A percentile compares a stretch with the other conserved stretches of the same genome.
These are phyloP conservation scores for Hypselothyrea guttata DNA, from an alignment of 2,888 invertebrate genomes.

Conservation along the genomic window DNA sequence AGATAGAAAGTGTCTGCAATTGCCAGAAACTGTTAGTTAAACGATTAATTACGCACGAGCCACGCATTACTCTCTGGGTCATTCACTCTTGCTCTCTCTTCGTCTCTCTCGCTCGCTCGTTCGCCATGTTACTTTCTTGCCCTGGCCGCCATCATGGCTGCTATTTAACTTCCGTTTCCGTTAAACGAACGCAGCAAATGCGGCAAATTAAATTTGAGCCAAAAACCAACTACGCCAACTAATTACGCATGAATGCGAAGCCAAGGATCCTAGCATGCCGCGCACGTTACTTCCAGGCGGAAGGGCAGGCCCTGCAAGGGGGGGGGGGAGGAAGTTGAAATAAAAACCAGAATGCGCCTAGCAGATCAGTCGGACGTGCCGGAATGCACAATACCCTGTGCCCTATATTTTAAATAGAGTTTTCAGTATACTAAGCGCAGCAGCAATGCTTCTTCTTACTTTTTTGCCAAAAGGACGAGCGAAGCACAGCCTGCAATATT, in stretches of 20 bases:
- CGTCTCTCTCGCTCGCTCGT: neutral
- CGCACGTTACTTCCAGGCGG: constrained; percentile 32
- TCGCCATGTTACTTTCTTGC: neutral
- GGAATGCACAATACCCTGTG: too few relatives aligned
- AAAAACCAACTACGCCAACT: constrained; percentile 62
- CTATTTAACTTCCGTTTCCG: constrained; percentile 53
- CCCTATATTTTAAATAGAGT: too few relatives aligned
- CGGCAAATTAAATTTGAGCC: constrained; percentile 69
- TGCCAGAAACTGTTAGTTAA: constrained; percentile 63
- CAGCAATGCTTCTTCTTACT: too few relatives aligned
- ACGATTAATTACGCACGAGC: constrained; percentile 70
- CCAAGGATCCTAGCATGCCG: constrained; percentile 46
- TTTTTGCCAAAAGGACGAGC: too few relatives aligned
- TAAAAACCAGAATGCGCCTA: too few relatives aligned
- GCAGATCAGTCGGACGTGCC: too few relatives aligned
- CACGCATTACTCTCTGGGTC: constrained; percentile 36
- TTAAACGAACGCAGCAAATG: constrained; percentile 45
- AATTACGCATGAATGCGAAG: constrained; percentile 75
- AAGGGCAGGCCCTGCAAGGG: constrained; percentile 5
- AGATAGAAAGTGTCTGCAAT: constrained; percentile 47
- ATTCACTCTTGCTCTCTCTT: neutral
- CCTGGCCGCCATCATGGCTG: constrained; percentile 19
- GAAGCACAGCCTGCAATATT: too few relatives aligned
- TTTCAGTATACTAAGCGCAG: too few relatives aligned
- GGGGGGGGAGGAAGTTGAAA: too few relatives aligned